phyloP scores from a whole-genome alignment of 1,140 invertebrate species.

The Pseudachorutes palmiensis region DNA sequence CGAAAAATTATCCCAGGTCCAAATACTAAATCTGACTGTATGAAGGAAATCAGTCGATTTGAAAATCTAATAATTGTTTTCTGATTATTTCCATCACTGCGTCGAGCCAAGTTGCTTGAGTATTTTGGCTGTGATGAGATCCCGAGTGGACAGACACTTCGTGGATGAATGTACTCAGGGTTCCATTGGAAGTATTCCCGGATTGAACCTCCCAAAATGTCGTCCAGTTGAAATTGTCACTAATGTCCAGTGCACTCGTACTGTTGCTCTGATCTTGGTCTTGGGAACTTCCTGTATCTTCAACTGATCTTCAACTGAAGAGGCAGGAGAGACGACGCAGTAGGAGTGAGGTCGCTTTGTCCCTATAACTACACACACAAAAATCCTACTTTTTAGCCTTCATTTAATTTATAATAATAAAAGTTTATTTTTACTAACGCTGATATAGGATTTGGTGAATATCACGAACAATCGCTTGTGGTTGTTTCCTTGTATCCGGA shows the following conservation, averaged over 20 bases:
- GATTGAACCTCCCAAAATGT: constrained; percentile 33
- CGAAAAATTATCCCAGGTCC: no score
- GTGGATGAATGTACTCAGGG: constrained; percentile 33
- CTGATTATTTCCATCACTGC: no score
- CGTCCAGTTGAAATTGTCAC: constrained; percentile 32
- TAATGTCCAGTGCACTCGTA: constrained; percentile 33
- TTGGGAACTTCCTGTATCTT: constrained; percentile 19
- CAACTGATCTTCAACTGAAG: constrained; percentile 34
- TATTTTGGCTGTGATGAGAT: constrained; percentile 28
- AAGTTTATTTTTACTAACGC: no score
- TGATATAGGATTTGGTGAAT: constrained; percentile 69
- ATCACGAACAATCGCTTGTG: constrained; percentile 72
- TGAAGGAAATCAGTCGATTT: no score
- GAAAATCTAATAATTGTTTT: no score
- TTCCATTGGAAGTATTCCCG: constrained; percentile 28
- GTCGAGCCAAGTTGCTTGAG: constrained; percentile 35
- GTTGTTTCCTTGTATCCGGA: constrained; percentile 59
- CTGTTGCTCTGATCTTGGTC: constrained; percentile 22
- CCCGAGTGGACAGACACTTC: no score
- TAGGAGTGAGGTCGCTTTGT: constrained; percentile 54
- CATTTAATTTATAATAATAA: no score
- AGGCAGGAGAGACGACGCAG: constrained; percentile 47
- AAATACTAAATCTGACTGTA: no score
- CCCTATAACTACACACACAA: constrained; percentile 48
- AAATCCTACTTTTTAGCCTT: neutral